Evolutionary conservation across 2,888 invertebrate genomes (phyloP), one percentile per base, ranked within the genome.

Genomic region (Gastracanthus pulcherrimus): DNA sequence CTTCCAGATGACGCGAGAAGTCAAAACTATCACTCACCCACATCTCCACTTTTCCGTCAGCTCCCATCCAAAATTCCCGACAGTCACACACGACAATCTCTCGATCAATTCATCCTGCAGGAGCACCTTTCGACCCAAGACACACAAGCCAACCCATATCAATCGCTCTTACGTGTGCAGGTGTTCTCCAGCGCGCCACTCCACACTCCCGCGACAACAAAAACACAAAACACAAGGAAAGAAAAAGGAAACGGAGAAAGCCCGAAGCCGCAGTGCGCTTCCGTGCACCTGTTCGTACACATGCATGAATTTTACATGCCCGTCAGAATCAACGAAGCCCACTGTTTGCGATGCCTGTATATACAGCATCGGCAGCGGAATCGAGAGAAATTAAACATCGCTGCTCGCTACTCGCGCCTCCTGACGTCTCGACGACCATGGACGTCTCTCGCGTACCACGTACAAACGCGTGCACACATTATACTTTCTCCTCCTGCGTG

Each of bases 321-420:
- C n/a, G n/a, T n/a, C n/a, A n/a, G 19, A 51, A 9, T 19, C 1
- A 19, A 51, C 7, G 51, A 51, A 3, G 55, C 19, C 23, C 55
- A 13, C 19, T n/a, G n/a, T n/a, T n/a, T n/a, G 3, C 5, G 13
- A 23, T 19, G 13, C 26, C 3, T 31, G 31, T 31, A 31, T 62
- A 34, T 31, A 16, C 3, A 55, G n/a, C 26, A 5, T 23, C 23
- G 5, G 11, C 19, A 41, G 26, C 23, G 9, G 67, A 31, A 67
- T 67, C 45, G 23, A 58, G 58, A 58, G 58, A 60, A 58, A 72
- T 72, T 58, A 60, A 72, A 72, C 72, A 72, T 72, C 45, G 29
- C 11, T 34, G 19, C 29, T 3, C 13, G 38, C 9, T 29, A 3
- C 23, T 36, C 13, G 31, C 6, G 19, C 36, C 36, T 64, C 38